Evolutionary conservation across 2,797 vertebrate species (phyloP).

Genomic region (Coreius guichenoti): DNA sequence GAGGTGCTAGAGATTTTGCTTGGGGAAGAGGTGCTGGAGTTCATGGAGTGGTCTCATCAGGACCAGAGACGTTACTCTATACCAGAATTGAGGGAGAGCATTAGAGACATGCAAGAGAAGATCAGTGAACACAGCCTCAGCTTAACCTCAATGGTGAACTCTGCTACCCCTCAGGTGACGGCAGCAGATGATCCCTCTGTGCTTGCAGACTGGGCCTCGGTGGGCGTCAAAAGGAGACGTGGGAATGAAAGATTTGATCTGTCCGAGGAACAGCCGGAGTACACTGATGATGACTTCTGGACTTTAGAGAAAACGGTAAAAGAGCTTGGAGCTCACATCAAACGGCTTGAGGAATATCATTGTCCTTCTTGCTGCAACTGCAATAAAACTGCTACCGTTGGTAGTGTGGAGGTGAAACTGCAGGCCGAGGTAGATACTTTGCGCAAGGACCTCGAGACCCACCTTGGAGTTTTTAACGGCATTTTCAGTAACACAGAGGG

Average conservation of each 20-base stretch:
- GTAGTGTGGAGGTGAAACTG: constrained; percentile 68
- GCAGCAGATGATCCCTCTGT: constrained; percentile 74
- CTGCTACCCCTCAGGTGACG: constrained; percentile 61
- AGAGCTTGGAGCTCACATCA: constrained; percentile 64
- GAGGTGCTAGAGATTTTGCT: constrained; percentile 84
- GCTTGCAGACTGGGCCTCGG: constrained; percentile 59
- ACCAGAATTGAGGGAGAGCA: constrained; percentile 72
- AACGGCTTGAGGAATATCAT: constrained; percentile 62
- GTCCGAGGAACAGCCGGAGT: constrained; percentile 37
- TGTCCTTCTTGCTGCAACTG: constrained; percentile 60
- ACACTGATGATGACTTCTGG: constrained; percentile 69
- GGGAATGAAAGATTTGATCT: constrained; percentile 38
- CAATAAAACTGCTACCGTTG: constrained; percentile 62
- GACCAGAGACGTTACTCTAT: constrained; percentile 72
- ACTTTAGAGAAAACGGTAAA: constrained; percentile 72
- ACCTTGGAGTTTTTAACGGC: constrained; percentile 82
- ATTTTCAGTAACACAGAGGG: constrained; percentile 83
- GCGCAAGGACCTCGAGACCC: constrained; percentile 75
- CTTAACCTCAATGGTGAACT: constrained; percentile 66
- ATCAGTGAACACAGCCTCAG: constrained; percentile 74
- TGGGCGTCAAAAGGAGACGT: constrained; percentile 31
- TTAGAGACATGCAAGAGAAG: constrained; percentile 75
- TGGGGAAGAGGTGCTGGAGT: constrained; percentile 86
- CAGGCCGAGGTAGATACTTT: constrained; percentile 73
- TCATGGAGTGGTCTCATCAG: constrained; percentile 64